Conservation (phyloP, 2,797 vertebrate species). For the Simalia tracyae region DNA sequence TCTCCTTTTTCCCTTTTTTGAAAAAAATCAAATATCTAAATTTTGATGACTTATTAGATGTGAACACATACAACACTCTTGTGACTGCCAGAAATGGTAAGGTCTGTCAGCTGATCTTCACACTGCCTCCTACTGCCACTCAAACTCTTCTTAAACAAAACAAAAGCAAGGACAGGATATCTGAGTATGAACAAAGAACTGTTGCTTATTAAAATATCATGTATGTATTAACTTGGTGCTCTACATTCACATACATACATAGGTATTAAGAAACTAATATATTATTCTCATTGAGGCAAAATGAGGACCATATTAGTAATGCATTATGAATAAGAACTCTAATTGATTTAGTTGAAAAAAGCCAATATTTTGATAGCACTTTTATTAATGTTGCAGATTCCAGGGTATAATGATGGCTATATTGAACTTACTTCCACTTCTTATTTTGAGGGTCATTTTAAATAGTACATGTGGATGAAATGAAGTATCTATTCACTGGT, state of each 20-base stretch:
- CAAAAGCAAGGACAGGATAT: neutral
- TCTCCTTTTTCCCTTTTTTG: no score
- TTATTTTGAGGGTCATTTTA: constrained; percentile 10
- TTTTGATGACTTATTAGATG: no score
- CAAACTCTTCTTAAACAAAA: neutral
- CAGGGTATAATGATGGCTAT: constrained; percentile 13
- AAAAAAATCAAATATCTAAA: no score
- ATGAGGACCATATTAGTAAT: neutral
- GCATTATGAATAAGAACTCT: neutral
- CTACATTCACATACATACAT: neutral
- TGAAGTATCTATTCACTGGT: neutral
- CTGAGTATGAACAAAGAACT: neutral
- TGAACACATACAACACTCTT: neutral
- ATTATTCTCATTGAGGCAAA: neutral
- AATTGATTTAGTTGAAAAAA: neutral
- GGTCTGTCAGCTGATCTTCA: neutral
- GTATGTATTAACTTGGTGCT: no score
- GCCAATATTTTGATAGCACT: neutral
- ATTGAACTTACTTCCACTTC: constrained; percentile 10
- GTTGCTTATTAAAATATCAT: neutral
- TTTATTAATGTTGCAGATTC: neutral
- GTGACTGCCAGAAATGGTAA: neutral
- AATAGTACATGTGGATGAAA: constrained; percentile 3
- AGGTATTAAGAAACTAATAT: neutral
- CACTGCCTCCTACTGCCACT: neutral